Percentiles rank a stretch among this genome's conserved stretches.
phyloP scores from a whole-genome alignment of 2,113 vertebrate species.

The Azemiops feae region DNA sequence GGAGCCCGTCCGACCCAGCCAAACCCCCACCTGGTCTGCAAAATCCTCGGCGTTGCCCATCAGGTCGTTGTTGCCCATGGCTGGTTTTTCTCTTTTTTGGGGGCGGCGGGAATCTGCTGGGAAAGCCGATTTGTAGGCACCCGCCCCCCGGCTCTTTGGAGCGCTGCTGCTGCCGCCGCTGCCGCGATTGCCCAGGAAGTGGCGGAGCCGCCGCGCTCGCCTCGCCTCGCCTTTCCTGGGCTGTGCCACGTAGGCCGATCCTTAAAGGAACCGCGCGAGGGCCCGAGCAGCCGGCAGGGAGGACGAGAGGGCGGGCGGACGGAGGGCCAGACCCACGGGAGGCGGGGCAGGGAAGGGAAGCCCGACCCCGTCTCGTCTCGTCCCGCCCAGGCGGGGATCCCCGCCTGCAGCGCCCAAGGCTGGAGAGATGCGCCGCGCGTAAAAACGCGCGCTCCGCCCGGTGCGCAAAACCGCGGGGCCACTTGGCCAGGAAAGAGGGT shows the following conservation, averaged over 20 bases:
- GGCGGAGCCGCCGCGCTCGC: not conserved
- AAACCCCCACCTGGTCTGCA: conserved; percentile 57
- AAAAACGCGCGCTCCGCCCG: not conserved
- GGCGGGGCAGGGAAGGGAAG: not conserved
- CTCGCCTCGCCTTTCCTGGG: not conserved
- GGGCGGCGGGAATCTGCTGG: not conserved
- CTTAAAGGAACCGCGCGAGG: conserved; percentile 53
- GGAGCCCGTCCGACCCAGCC: too few species aligned
- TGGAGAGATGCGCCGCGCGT: not conserved
- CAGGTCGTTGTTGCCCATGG: conserved; percentile 60
- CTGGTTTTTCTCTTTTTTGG: not conserved
- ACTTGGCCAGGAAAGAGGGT: too few species aligned
- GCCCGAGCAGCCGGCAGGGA: not conserved
- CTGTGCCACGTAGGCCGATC: conserved; percentile 62
- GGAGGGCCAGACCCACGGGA: not conserved
- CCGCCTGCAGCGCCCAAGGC: not conserved
- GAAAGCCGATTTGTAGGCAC: too few species aligned
- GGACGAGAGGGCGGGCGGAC: too few species aligned
- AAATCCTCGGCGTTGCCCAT: conserved; percentile 66
- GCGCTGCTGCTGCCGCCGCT: not conserved
- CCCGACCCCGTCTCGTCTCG: not conserved
- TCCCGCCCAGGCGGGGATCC: not conserved
- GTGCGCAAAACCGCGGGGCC: too few species aligned
- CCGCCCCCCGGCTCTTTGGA: not conserved
- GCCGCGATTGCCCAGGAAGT: not conserved